Base-by-base conservation (phyloP, 2,797 vertebrate genomes). In the Basileuterus tristriatus region DNA sequence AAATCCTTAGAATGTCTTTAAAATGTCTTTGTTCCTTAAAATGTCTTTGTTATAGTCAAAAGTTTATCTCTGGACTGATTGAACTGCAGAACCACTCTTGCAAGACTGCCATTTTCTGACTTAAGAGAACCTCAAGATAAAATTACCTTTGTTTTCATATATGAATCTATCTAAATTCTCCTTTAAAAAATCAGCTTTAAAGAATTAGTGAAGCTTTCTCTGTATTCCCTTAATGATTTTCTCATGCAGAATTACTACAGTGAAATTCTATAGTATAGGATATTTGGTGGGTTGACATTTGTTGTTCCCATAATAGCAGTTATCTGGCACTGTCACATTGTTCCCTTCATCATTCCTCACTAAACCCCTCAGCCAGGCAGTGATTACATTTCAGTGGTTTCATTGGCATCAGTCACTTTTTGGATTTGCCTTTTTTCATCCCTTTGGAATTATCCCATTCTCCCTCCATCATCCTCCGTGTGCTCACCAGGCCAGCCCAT, bases 371-470 rank as follows among this genome's bases (percentile, higher is more conserved):
- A 7, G 22, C 44, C 24, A 36, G 77, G 63, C 52, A 69, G 26
- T 0, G 1, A 41, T 69, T 83, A 12, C 15, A 12, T 79, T 87
- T 78, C 8, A 55, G 32, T 76, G 43, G 16, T 79, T 88, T 88
- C 46, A 27, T 49, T 93, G 69, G n/a, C n/a, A 52, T 62, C 58
- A 76, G 29, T 75, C 62, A 63, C 9, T 69, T 55, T n/a, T 67
- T 70, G 70, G 39, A 7, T 79, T 96, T 91, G 50, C 74, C 56
- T 94, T 83, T 88, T 47, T 16, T 53, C 47, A 43, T 79, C 34
- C 3, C 55, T 93, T 65, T 12, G 34, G 30, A 44, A 23, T 49
- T 78, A 90, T 56, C 69, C 56, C 29, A 24, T 62, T 91, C 39
- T 87, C 32, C 32, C 59, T 75, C 24, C 29, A 0, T 46, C 58